Conservation (phyloP, 2,113 vertebrate species). For the Grallaria varia region DNA sequence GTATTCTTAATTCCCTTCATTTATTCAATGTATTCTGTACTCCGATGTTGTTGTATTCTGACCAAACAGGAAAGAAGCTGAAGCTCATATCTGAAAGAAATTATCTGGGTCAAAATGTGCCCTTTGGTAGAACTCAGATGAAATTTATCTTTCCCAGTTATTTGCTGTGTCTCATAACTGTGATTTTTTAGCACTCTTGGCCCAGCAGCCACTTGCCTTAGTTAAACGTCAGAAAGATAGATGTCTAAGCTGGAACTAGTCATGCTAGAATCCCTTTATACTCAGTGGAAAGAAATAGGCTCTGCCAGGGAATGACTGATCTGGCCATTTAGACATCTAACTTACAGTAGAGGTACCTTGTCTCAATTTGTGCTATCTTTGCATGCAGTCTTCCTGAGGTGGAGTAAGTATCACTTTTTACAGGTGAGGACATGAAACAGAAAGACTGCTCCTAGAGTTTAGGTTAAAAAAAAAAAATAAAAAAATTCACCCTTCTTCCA, state of each 20-base stretch:
- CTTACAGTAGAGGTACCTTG: neutral
- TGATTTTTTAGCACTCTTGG: neutral
- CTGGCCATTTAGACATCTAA: neutral
- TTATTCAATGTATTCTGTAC: slow-evolving; percentile 21
- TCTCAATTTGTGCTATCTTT: neutral
- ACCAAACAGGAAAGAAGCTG: slow-evolving; percentile 31
- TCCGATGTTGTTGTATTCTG: slow-evolving; percentile 19
- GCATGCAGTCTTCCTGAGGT: neutral
- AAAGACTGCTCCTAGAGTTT: neutral
- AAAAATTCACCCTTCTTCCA: neutral
- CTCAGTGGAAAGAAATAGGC: slow-evolving; percentile 12
- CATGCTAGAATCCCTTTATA: neutral
- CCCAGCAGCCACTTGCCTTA: neutral
- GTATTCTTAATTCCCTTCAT: slow-evolving; percentile 52
- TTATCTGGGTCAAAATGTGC: neutral
- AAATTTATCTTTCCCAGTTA: neutral
- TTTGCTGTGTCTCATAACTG: neutral
- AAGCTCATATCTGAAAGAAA: slow-evolving; percentile 43
- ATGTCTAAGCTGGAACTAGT: slow-evolving; percentile 4
- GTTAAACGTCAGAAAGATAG: slow-evolving; percentile 49
- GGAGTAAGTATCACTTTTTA: neutral
- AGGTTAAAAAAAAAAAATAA: neutral
- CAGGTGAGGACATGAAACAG: neutral
- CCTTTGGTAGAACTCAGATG: neutral
- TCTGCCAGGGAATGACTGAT: slow-evolving; percentile 29